Conservation (phyloP, 2,113 vertebrate species). For the Caloenas nicobarica region DNA sequence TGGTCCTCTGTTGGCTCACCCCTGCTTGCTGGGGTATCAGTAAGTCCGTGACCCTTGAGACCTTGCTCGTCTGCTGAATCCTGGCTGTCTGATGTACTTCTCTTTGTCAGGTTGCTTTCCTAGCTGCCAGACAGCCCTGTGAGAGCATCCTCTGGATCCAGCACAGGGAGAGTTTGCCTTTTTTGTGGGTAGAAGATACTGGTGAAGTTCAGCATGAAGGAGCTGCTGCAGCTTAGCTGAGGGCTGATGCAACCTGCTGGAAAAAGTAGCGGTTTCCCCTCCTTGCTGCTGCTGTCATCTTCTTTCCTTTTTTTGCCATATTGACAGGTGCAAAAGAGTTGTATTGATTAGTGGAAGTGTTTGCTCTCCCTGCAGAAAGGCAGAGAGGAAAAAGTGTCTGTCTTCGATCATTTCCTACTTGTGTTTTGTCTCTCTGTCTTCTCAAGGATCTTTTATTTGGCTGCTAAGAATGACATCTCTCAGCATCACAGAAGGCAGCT, state of each 20-base stretch:
- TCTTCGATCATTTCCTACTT: neutral
- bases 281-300: neutral
- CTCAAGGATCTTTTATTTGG: neutral
- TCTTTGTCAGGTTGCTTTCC: neutral
- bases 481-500: accelerated
- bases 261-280: neutral
- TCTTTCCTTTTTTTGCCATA: neutral
- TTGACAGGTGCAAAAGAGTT: neutral
- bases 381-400: neutral
- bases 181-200: neutral
- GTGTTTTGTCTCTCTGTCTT: neutral
- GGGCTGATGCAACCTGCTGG: neutral
- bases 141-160: neutral
- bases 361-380: neutral
- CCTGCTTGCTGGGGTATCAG: neutral
- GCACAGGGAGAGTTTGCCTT: neutral
- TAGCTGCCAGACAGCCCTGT: neutral
- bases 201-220: neutral
- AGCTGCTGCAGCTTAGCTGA: neutral
- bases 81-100: neutral
- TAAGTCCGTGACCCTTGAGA: neutral
- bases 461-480: neutral
- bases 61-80: too few relatives aligned
- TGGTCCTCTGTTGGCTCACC: neutral
- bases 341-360: neutral